Conservation (phyloP, 2,888 invertebrate genomes). For the Stenichneumon culpator region DNA sequence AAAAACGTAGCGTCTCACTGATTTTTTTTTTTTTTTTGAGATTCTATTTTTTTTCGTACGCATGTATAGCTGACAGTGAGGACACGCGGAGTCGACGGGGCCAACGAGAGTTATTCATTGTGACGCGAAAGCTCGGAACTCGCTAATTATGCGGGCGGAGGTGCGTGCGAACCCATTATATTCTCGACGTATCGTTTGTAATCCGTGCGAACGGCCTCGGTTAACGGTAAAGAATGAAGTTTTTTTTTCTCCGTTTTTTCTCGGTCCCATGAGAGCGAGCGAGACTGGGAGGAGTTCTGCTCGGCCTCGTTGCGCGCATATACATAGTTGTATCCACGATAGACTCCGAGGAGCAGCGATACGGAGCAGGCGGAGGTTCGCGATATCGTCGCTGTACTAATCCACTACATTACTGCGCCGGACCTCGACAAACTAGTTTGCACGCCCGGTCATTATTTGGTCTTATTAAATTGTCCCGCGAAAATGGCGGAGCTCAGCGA, state of each 20-base stretch:
- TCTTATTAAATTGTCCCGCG: conserved; percentile 71
- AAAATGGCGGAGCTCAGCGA: conserved; percentile 60
- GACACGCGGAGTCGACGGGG: conserved; percentile 3
- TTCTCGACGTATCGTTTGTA: conserved; percentile 66
- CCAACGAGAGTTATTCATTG: conserved; percentile 37
- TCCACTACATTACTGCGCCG: conserved; percentile 46
- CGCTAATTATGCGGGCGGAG: conserved; percentile 68
- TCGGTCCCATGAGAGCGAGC: conserved; percentile 35
- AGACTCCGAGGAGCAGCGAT: not conserved
- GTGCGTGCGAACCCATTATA: conserved; percentile 69
- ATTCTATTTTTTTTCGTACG: not conserved
- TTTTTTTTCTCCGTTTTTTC: conserved; percentile 43
- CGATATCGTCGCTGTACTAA: conserved; percentile 55
- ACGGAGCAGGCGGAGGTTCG: conserved; percentile 23
- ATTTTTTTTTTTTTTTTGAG: not conserved
- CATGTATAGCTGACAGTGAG: conserved; percentile 7
- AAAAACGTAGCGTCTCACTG: no score
- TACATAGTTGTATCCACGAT: not conserved
- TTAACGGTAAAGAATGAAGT: conserved; percentile 69
- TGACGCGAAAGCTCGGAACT: conserved; percentile 60
- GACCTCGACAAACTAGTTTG: conserved; percentile 66
- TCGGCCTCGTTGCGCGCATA: not conserved
- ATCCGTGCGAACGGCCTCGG: conserved; percentile 65
- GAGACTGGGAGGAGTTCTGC: conserved; percentile 42
- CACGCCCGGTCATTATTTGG: conserved; percentile 69